Evolutionary conservation across 2,113 vertebrate species (phyloP).

Genomic region (Nycticryphes semicollaris): DNA sequence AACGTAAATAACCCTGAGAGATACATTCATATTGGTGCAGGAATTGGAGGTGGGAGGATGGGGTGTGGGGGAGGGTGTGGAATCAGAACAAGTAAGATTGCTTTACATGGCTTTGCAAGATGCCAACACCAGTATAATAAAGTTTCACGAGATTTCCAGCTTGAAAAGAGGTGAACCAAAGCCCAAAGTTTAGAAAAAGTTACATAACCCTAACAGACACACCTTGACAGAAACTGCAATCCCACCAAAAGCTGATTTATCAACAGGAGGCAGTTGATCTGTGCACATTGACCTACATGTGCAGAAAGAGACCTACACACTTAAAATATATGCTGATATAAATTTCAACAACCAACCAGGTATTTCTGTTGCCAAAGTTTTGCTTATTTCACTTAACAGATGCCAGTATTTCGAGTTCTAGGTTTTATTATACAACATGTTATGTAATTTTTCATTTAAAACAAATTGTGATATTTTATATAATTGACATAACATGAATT

Average conservation of each 20-base stretch:
- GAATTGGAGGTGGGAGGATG: accelerated
- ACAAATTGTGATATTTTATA: neutral
- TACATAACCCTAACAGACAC: neutral
- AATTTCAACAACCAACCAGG: neutral
- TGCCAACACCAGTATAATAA: neutral
- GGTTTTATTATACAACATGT: neutral
- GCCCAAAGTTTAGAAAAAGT: neutral
- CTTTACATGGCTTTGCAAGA: neutral
- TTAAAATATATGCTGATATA: neutral
- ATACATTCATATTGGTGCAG: neutral
- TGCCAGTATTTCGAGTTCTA: neutral
- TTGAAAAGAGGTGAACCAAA: neutral
- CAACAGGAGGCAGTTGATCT: neutral
- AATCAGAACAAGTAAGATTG: neutral
- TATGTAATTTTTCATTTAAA: neutral
- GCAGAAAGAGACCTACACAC: neutral
- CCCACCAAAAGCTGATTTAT: neutral
- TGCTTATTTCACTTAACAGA: neutral
- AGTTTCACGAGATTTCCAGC: neutral
- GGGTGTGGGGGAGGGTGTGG: too few species aligned
- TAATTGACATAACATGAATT: neutral
- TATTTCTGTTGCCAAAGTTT: neutral
- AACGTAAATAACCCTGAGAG: neutral
- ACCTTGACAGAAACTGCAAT: neutral
- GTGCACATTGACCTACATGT: neutral